Evolutionary conservation across 2,797 vertebrate genomes (phyloP).

Genomic region (Rhynchotus rufescens): DNA sequence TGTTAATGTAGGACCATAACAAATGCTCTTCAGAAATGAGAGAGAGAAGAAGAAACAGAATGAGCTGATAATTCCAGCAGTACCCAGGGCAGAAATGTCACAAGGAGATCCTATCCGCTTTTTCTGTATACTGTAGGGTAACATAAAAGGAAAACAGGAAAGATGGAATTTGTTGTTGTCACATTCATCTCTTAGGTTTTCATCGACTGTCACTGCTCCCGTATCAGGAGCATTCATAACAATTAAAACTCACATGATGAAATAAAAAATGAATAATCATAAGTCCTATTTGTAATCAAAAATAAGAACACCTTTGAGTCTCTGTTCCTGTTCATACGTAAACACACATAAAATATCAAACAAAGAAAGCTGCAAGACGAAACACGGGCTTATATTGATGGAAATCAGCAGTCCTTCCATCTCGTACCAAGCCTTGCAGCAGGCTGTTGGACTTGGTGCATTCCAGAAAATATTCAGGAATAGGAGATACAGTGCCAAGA

Average conservation of each 20-base stretch:
- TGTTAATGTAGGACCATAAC: not conserved
- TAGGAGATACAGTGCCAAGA: slow-evolving; percentile 68
- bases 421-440: slow-evolving; percentile 60
- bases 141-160: not conserved
- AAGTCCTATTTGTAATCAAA: slow-evolving; percentile 23
- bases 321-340: slow-evolving; percentile 43
- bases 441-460: slow-evolving; percentile 70
- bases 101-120: not conserved
- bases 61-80: slow-evolving; percentile 22
- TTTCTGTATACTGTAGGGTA: not conserved
- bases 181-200: slow-evolving; percentile 33
- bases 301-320: slow-evolving; percentile 32
- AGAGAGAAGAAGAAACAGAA: not conserved
- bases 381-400: slow-evolving; percentile 56
- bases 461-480: slow-evolving; percentile 53
- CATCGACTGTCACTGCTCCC: not conserved
- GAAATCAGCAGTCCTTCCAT: slow-evolving; percentile 67
- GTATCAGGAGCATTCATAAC: not conserved
- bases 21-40: slow-evolving; percentile 17
- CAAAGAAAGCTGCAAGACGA: slow-evolving; percentile 34
- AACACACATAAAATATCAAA: slow-evolving; percentile 29
- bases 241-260: slow-evolving; percentile 3
- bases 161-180: not conserved
- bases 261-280: slow-evolving; percentile 31
- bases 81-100: not conserved